Evolutionary conservation across 2,113 vertebrate genomes (phyloP), one percentile per base, ranked within the genome.

Genomic region (Rhinopomastus cyanomelas): DNA sequence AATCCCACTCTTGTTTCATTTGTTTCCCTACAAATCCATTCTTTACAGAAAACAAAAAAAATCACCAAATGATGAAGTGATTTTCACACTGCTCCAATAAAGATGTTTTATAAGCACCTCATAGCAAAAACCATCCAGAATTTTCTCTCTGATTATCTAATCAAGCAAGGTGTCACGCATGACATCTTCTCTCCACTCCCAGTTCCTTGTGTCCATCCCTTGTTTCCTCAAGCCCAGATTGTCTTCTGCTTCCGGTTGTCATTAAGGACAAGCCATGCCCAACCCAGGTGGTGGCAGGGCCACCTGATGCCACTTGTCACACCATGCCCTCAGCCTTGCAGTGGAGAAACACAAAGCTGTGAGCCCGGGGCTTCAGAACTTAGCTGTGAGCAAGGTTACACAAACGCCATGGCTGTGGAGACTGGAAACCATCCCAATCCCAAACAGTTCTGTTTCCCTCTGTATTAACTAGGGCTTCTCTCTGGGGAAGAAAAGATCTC

Each of bases 201-300:
- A 30, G 25, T 6, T 19, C 29, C 36, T 69, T 42, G 3, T 73
- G 53, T 44, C 52, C 27, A 34, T 4, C 34, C n/a, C 52, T 81
- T 62, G 39, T 42, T 42, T 42, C n/a, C 23, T 64, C 59, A 36
- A 36, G 26, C 8, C 21, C 30, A 7, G 6, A 6, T 1, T 3
- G 13, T 30, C 7, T 52, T 48, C 44, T 56, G 25, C 7, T 39
- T n/a, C 37, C 3, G 9, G 23, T n/a, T 52, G 36, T 30, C 23
- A n/a, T 18, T 23, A 76, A 82, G 44, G n/a, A 37, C 37, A 44
- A 62, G 42, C 36, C 17, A 5, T 18, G 23, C 10, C 27, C 10
- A 0, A 27, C 5, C 11, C 49, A 68, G 8, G 19, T 2, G 4
- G 51, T 9, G 19, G 19, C 53, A 46, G 44, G 0, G 0, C 8